A percentile compares a stretch with the other conserved stretches of the same genome.
phyloP scores from a whole-genome alignment of 1,140 invertebrate genomes.

The Phymastichus coffea region DNA sequence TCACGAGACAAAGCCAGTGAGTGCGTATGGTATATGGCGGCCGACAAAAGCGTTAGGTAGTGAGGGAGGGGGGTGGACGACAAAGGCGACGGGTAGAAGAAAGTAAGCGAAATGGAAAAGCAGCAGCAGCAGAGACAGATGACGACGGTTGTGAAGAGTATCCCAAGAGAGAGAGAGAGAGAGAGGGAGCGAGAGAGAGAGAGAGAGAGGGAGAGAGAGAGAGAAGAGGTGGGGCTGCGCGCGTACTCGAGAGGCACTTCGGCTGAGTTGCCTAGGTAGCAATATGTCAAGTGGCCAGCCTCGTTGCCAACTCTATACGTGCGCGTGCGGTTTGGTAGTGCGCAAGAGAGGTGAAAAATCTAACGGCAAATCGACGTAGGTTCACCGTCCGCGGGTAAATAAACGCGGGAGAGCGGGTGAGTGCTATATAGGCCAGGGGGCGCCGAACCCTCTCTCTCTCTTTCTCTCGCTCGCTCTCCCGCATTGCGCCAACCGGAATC shows the following conservation, averaged over 20 bases:
- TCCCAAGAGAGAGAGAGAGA: no score
- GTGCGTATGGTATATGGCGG: neutral
- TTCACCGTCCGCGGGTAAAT: slow-evolving; percentile 10
- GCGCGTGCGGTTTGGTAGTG: no score
- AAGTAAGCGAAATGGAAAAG: slow-evolving; percentile 13
- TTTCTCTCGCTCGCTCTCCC: slow-evolving; percentile 13
- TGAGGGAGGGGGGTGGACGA: neutral
- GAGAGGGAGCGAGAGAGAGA: no score
- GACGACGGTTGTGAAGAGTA: no score
- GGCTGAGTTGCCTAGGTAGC: slow-evolving; percentile 49
- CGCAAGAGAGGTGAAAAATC: no score
- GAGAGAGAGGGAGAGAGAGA: slow-evolving; percentile 34
- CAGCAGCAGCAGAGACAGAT: slow-evolving; percentile 17
- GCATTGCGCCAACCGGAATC: neutral
- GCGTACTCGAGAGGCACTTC: slow-evolving; percentile 43
- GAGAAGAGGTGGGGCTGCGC: slow-evolving; percentile 13
- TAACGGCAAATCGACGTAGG: no score
- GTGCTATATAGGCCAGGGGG: no score
- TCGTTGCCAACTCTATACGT: no score
- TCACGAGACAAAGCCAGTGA: neutral
- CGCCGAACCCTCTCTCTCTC: slow-evolving; percentile 14
- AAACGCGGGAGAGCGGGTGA: neutral
- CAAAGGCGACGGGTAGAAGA: no score
- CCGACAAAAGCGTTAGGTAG: no score
- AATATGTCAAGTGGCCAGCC: slow-evolving; percentile 49